These are phyloP conservation scores for Caenorhabditis panamensis DNA, from an alignment of 2,888 invertebrate genomes.

Conservation along the genomic window DNA sequence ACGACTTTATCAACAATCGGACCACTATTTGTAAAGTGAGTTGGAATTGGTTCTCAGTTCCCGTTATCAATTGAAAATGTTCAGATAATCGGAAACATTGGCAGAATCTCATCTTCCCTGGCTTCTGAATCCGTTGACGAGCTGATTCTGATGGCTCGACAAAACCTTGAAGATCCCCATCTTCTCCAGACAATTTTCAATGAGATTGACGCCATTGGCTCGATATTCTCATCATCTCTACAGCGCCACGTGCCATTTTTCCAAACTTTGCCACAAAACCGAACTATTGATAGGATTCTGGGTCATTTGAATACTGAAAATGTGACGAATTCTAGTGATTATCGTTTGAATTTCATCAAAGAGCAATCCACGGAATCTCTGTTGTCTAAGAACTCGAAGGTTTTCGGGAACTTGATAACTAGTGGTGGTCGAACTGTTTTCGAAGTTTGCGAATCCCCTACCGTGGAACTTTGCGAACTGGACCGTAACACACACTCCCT, in stretches of 20 bases:
- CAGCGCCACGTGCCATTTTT: slow-evolving; percentile 33
- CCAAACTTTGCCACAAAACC: slow-evolving; percentile 35
- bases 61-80: no score
- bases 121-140: slow-evolving; percentile 72
- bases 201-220: slow-evolving; percentile 71
- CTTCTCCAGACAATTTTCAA: slow-evolving; percentile 67
- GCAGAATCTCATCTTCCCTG: slow-evolving; percentile 66
- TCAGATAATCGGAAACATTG: slow-evolving; percentile 74
- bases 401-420: slow-evolving; percentile 49
- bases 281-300: slow-evolving; percentile 49
- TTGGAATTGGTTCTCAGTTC: no score
- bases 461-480: slow-evolving; percentile 56
- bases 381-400: slow-evolving; percentile 51
- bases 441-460: slow-evolving; percentile 54
- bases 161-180: slow-evolving; percentile 59
- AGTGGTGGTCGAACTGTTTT: slow-evolving; percentile 55
- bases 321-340: slow-evolving; percentile 9
- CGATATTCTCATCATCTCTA: slow-evolving; percentile 36
- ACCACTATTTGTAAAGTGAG: slow-evolving; percentile 58
- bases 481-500: slow-evolving; percentile 66
- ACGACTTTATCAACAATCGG: slow-evolving; percentile 51
- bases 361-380: slow-evolving; percentile 46
- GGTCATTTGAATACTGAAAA: slow-evolving; percentile 31
- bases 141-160: slow-evolving; percentile 64
- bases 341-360: slow-evolving; percentile 13